phyloP scores from a whole-genome alignment of 2,113 vertebrate genomes.

The Cynoglossus semilaevis region DNA sequence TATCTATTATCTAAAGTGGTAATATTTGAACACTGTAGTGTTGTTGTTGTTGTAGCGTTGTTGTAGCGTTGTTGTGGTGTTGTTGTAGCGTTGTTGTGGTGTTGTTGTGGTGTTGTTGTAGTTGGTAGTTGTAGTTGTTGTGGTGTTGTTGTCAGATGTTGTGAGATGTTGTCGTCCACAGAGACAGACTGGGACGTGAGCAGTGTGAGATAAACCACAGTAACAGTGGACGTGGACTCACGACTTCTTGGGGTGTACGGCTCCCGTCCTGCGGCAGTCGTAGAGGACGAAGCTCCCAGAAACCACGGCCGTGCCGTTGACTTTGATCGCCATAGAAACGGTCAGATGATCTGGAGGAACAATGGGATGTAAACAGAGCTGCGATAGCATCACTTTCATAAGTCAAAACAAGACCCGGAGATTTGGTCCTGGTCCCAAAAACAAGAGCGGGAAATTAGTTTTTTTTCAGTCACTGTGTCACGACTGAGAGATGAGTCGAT shows the following conservation, averaged over 20 bases:
- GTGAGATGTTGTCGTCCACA: no score
- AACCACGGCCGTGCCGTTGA: slow-evolving; percentile 85
- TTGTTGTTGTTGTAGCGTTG: no score
- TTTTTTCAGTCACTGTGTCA: slow-evolving; percentile 20
- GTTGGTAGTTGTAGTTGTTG: no score
- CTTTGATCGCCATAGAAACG: slow-evolving; percentile 82
- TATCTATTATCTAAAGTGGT: no score
- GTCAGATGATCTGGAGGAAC: slow-evolving; percentile 86
- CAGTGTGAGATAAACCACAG: slow-evolving; percentile 17
- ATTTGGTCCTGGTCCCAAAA: slow-evolving; percentile 19
- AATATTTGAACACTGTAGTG: no score
- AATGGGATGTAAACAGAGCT: slow-evolving; percentile 35
- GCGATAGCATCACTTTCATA: slow-evolving; percentile 36
- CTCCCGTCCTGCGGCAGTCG: slow-evolving; percentile 85
- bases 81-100: no score
- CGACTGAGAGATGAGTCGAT: slow-evolving; percentile 8
- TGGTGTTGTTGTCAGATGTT: no score
- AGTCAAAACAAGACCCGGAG: slow-evolving; percentile 33
- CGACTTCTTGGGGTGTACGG: slow-evolving; percentile 83
- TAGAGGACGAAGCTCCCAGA: slow-evolving; percentile 89
- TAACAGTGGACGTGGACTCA: slow-evolving; percentile 73
- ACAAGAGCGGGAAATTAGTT: slow-evolving; percentile 48
- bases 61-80: no score
- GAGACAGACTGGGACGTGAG: no score
- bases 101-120: no score